Evolutionary conservation across 2,797 vertebrate genomes (phyloP), one percentile per base, ranked within the genome.

Genomic region (Paguma larvata): DNA sequence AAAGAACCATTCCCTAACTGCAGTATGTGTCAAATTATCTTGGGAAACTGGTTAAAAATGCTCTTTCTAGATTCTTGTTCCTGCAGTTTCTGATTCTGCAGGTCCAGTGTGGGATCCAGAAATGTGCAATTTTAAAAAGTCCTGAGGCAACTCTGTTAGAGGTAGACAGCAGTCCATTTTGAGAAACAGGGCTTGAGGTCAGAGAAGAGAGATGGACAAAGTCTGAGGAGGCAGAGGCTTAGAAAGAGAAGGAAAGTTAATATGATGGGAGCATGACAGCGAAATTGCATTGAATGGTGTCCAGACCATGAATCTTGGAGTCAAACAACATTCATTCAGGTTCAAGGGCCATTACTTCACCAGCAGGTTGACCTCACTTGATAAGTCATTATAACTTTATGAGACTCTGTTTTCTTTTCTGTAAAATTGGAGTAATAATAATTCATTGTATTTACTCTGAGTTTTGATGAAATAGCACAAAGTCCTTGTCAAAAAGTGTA

Each of bases 361-460:
- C 68, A 94, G 44, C 23, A 91, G 27, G 27, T 68, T 41, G 53
- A 44, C 46, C 48, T 96, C 16, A 2, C 27, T 87, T 53, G 30
- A 14, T 70, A 68, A 85, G 27, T 38, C 67, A 82, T 27, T 23
- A 15, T 65, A 96, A 79, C 48, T 80, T 87, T 68, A 78, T 65
- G 13, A 93, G 27, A 10, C 90, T 96, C 70, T 68, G 30, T 91
- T 95, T 94, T 86, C 86, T 91, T 94, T 93, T 78, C 65, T 56
- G 9, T 46, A 59, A 79, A 95, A 87, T 5, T 86, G 63, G 32
- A 87, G 73, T 89, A 65, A 95, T 34, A 68, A 96, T 53, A 89
- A 88, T 92, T 88, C 25, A 56, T 30, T 94, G 63, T 30, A 72
- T 21, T 94, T 89, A 4, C 32, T 85, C 91, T 79, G 84, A 91